Evolutionary conservation across 2,113 vertebrate species (phyloP), one percentile per base, ranked within the genome.

Genomic region (Chaetura pelagica): DNA sequence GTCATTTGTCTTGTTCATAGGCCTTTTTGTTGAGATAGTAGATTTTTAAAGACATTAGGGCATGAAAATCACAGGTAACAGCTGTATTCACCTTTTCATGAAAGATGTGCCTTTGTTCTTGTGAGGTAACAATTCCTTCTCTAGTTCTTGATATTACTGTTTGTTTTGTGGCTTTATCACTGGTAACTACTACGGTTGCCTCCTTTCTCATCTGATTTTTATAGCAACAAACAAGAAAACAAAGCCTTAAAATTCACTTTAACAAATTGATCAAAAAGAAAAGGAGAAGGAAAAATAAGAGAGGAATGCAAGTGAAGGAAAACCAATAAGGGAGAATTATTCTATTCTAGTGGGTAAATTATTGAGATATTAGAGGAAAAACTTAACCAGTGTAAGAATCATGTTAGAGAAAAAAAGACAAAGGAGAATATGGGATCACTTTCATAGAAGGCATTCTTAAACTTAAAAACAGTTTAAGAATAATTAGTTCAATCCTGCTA

Each of bases 201-300:
- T 98, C 98, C 58, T 98, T 98, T 97, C 95, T 98, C 58, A 97
- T 93, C 98, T 98, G 96, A 93, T 97, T 95, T 97, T 98, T 93
- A 95, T 23, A 73, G 40, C 64, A 78, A 96, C 48, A 84, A 90
- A 94, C 11, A 85, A 93, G 95, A 76, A 63, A 62, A 7, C 30
- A 82, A 86, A 89, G 29, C 22, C 72, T 95, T 96, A 96, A 62
- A 66, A 95, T 72, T 93, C 0, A 81, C 42, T 84, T 88, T 14
- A 7, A 79, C 23, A 85, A 78, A 61, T 2, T 42, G 12, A 49
- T 58, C 17, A 57, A 84, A 84, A 84, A 75, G 75, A 72, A 76
- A 29, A 85, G 35, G 11, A 85, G 34, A 91, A 92, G 46, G 19
- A 54, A 90, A 93, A 85, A 58, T 7, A 83, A 61, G 67, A 85